These are phyloP conservation scores for Pedionomus torquatus DNA, from an alignment of 2,113 vertebrate genomes.

Conservation along the genomic window DNA sequence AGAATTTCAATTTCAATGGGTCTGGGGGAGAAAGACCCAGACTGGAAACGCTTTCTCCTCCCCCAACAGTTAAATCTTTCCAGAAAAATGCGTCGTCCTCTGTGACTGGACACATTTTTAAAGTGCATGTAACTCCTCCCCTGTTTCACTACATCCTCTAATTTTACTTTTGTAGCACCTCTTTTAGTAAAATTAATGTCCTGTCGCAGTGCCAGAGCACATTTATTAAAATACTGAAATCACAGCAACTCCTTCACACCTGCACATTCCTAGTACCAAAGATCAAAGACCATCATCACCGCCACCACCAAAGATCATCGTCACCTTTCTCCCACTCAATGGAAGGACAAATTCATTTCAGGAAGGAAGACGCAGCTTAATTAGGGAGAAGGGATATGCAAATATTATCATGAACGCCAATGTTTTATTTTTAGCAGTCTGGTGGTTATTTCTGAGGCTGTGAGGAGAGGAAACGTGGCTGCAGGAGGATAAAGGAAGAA, in stretches of 20 bases:
- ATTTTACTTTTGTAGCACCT: not conserved
- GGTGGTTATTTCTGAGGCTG: not conserved
- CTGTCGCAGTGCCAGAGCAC: not conserved
- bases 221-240: not conserved
- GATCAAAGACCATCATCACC: not conserved
- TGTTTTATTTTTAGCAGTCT: not conserved
- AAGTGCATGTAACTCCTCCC: accelerated
- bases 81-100: not conserved
- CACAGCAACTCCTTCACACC: not conserved
- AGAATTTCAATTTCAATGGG: too few relatives aligned
- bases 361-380: not conserved
- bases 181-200: not conserved
- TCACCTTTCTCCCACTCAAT: not conserved
- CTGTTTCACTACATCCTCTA: not conserved
- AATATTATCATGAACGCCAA: not conserved
- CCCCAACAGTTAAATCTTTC: not conserved
- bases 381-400: not conserved
- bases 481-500: not conserved
- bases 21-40: not conserved
- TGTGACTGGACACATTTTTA: not conserved
- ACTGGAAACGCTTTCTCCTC: not conserved
- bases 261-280: not conserved
- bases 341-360: not conserved
- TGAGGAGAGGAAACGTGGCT: not conserved
- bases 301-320: too few relatives aligned